These are phyloP conservation scores for Ochropleura plecta DNA, from an alignment of 2,888 invertebrate genomes.

Conservation along the genomic window DNA sequence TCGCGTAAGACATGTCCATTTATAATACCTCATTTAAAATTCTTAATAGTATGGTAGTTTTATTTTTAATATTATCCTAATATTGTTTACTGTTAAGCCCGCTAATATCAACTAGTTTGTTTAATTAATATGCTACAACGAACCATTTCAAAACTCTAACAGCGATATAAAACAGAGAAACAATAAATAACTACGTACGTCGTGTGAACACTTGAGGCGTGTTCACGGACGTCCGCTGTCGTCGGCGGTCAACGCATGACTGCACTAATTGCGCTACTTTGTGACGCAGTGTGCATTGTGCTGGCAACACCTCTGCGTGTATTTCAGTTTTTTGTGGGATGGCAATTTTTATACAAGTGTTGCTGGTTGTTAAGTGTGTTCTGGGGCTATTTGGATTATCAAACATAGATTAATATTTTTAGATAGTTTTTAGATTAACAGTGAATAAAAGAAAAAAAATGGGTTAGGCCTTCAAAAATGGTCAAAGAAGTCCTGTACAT, in stretches of 20 bases:
- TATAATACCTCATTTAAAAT: no score
- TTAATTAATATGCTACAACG: background rate
- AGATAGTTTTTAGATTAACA: no score
- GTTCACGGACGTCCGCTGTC: conserved; percentile 69
- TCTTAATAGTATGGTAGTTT: background rate
- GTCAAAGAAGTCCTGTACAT: no score
- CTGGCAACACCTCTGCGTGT: conserved; percentile 48
- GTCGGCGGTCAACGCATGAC: conserved; percentile 67
- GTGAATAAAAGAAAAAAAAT: no score
- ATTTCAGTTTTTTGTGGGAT: conserved; percentile 23
- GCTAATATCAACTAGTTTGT: no score
- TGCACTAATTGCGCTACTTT: conserved; percentile 76
- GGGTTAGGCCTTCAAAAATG: no score
- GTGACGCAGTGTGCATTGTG: conserved; percentile 50
- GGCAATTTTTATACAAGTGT: conserved; percentile 18
- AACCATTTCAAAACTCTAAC: conserved; percentile 1
- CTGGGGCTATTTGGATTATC: background rate
- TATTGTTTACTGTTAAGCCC: background rate
- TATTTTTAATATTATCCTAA: background rate
- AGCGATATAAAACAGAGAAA: conserved; percentile 30
- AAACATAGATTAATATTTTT: background rate
- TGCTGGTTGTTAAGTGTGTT: conserved; percentile 13
- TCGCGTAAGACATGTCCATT: no score
- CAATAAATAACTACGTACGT: conserved; percentile 38
- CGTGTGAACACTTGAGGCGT: conserved; percentile 56